Percentiles rank a stretch among this genome's conserved stretches.
These are phyloP conservation scores for Ditula angustiorana DNA, from an alignment of 2,888 invertebrate genomes.

Conservation along the genomic window DNA sequence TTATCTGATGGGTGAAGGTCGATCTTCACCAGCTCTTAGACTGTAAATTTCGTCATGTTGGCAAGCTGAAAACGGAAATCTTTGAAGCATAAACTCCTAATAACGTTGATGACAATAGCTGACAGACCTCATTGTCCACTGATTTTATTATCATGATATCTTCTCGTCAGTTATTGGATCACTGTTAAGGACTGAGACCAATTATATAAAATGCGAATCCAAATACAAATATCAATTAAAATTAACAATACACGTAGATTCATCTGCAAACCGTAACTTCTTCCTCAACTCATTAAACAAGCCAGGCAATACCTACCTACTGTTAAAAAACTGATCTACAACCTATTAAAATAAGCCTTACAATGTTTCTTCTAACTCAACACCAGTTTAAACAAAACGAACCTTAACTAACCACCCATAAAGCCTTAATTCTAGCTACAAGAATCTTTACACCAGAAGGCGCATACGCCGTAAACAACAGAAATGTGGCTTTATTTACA, in stretches of 20 bases:
- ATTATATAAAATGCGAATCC: too few relatives aligned
- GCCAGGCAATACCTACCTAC: constrained; percentile 46
- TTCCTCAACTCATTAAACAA: constrained; percentile 44
- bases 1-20: too few relatives aligned
- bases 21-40: too few relatives aligned
- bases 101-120: too few relatives aligned
- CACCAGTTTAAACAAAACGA: not conserved
- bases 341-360: constrained; percentile 43
- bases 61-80: too few relatives aligned
- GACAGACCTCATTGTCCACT: too few relatives aligned
- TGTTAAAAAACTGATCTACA: constrained; percentile 48
- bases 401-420: not conserved
- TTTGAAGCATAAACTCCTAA: too few relatives aligned
- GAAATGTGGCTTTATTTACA: constrained; percentile 2
- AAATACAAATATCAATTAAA: not conserved
- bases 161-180: too few relatives aligned
- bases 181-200: too few relatives aligned
- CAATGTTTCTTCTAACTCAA: constrained; percentile 24
- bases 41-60: too few relatives aligned
- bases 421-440: not conserved
- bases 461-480: not conserved
- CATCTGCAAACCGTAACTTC: constrained; percentile 31
- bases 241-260: not conserved
- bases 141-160: too few relatives aligned
- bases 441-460: not conserved